Evolutionary conservation across 2,888 invertebrate genomes (phyloP).

Genomic region (Spisula subtruncata): DNA sequence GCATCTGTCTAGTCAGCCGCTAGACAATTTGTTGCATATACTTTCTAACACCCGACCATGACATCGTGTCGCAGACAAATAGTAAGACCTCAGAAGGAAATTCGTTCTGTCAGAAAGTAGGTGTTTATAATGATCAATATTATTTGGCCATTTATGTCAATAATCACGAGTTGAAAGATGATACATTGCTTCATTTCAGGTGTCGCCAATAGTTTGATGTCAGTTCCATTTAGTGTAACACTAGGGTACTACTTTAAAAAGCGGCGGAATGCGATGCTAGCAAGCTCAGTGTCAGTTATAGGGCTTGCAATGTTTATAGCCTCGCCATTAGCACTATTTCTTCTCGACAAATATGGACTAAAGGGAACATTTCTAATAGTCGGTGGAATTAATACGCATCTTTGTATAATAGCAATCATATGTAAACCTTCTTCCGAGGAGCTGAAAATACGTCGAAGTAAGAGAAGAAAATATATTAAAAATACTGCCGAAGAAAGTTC

Average conservation of each 20-base stretch:
- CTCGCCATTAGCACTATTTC: constrained; percentile 64
- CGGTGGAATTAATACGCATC: constrained; percentile 61
- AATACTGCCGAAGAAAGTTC: not conserved
- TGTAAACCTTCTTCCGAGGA: constrained; percentile 66
- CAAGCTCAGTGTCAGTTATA: constrained; percentile 56
- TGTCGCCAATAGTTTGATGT: constrained; percentile 66
- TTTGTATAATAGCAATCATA: constrained; percentile 65
- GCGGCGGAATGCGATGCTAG: constrained; percentile 60
- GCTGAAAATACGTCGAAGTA: constrained; percentile 35
- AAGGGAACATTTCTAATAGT: constrained; percentile 68
- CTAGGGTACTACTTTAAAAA: constrained; percentile 71
- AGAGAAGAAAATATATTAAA: not conserved
- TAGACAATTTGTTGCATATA: too few species aligned
- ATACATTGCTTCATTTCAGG: constrained; percentile 60
- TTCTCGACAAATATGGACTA: constrained; percentile 61
- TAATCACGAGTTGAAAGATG: not conserved
- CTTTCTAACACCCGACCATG: too few species aligned
- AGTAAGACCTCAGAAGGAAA: too few species aligned
- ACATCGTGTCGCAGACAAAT: too few species aligned
- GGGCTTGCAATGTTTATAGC: constrained; percentile 70
- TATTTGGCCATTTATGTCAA: not conserved
- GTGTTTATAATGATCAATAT: too few species aligned
- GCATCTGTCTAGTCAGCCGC: too few species aligned
- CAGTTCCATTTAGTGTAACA: constrained; percentile 60
- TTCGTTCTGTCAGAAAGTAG: too few species aligned